These are phyloP conservation scores for Watsonalla binaria DNA, from an alignment of 2,888 invertebrate genomes.

Conservation along the genomic window DNA sequence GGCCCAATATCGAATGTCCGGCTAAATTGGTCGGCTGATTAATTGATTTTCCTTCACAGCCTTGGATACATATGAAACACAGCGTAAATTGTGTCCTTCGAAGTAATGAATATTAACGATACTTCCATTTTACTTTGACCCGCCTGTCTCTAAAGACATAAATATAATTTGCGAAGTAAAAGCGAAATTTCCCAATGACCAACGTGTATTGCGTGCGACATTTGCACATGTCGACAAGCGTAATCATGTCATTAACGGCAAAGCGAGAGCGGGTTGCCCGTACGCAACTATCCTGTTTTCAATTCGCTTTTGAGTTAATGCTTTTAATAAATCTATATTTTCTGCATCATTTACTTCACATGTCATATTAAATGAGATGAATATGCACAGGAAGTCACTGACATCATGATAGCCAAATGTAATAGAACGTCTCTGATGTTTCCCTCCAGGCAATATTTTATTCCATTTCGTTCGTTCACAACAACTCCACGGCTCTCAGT, in stretches of 20 bases:
- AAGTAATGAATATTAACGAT: background rate
- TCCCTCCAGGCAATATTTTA: background rate
- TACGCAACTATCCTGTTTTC: slow-evolving; percentile 12
- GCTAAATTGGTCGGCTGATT: background rate
- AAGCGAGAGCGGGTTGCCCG: slow-evolving; percentile 20
- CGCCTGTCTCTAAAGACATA: background rate
- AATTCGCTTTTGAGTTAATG: slow-evolving; percentile 20
- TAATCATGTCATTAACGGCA: slow-evolving; percentile 37
- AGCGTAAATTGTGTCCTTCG: background rate
- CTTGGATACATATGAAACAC: background rate
- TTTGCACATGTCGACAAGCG: slow-evolving; percentile 28
- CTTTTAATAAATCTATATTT: background rate
- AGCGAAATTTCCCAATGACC: slow-evolving; percentile 28
- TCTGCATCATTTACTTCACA: no score
- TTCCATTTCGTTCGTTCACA: background rate
- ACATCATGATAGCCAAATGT: background rate
- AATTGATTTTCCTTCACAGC: background rate
- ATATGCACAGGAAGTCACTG: no score
- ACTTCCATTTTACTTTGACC: background rate
- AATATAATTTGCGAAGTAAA: slow-evolving; percentile 21
- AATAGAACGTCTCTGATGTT: background rate
- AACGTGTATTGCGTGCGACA: slow-evolving; percentile 30
- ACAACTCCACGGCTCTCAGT: background rate
- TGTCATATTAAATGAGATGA: no score
- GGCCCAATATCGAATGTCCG: background rate